Conservation (phyloP, 1,140 invertebrate genomes). For the Chironomus tepperi region DNA sequence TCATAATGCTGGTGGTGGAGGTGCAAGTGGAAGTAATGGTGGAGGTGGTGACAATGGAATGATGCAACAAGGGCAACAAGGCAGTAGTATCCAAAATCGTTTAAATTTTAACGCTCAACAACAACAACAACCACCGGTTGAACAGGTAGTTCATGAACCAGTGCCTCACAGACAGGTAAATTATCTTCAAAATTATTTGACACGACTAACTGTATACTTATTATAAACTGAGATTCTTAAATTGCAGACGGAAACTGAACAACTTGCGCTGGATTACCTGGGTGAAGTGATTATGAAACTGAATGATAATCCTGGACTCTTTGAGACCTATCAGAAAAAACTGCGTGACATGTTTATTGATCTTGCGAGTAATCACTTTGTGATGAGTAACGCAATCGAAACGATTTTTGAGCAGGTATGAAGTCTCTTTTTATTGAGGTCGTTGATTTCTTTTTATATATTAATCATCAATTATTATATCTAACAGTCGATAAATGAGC, state of each 20-base stretch:
- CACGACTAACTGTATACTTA: too few relatives aligned
- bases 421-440: background rate
- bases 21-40: conserved; percentile 37
- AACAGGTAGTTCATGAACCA: background rate
- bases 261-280: conserved; percentile 24
- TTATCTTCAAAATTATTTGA: too few relatives aligned
- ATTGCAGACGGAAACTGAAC: conserved; percentile 26
- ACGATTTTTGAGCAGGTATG: conserved; percentile 34
- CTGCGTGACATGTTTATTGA: conserved; percentile 17
- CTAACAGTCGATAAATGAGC: conserved; percentile 36
- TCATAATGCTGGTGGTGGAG: conserved; percentile 34
- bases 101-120: background rate
- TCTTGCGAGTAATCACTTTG: conserved; percentile 33
- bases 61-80: conserved; percentile 38
- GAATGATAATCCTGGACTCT: conserved; percentile 26
- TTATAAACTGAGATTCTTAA: too few relatives aligned
- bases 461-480: background rate
- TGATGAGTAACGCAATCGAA: conserved; percentile 38
- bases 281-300: conserved; percentile 18
- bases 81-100: conserved; percentile 27
- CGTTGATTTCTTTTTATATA: background rate
- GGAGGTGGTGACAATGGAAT: conserved; percentile 33
- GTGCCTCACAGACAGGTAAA: conserved; percentile 6
- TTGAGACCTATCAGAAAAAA: conserved; percentile 22
- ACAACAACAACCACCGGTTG: background rate